Conservation (phyloP, 2,888 invertebrate genomes). For the Brachypterus glaber region DNA sequence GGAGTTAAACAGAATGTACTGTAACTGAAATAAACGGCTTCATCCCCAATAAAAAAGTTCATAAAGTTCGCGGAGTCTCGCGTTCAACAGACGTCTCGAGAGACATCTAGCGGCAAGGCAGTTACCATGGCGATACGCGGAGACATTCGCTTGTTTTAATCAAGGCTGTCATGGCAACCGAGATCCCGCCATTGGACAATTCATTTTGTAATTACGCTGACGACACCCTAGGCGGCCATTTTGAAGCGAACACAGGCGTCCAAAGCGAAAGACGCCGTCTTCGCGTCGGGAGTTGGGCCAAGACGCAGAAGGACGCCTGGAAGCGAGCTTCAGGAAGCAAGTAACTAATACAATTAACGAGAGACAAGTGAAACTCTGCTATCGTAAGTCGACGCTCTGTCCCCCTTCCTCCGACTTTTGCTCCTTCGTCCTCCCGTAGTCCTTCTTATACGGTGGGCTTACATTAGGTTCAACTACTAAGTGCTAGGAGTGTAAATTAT, state of each 20-base stretch:
- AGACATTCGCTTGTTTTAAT: slow-evolving; percentile 44
- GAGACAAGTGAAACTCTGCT: slow-evolving; percentile 45
- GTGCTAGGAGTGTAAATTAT: no score
- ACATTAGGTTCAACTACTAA: no score
- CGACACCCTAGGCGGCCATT: slow-evolving; percentile 46
- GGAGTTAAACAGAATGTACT: slow-evolving; percentile 30
- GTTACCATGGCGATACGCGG: slow-evolving; percentile 40
- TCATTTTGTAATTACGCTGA: slow-evolving; percentile 45
- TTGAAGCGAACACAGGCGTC: slow-evolving; percentile 40
- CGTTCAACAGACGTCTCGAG: slow-evolving; percentile 27
- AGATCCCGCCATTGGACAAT: slow-evolving; percentile 46
- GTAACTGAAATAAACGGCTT: slow-evolving; percentile 36
- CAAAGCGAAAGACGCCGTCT: slow-evolving; percentile 28
- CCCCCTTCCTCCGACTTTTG: slow-evolving; percentile 11
- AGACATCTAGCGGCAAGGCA: slow-evolving; percentile 36
- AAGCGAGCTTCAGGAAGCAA: slow-evolving; percentile 34
- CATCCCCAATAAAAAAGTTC: slow-evolving; percentile 30
- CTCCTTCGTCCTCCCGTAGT: slow-evolving; percentile 20
- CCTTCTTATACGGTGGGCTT: background rate
- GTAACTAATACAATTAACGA: slow-evolving; percentile 45
- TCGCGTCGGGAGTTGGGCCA: slow-evolving; percentile 27
- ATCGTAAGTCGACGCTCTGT: slow-evolving; percentile 40
- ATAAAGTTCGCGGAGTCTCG: slow-evolving; percentile 29
- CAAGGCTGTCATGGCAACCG: slow-evolving; percentile 45
- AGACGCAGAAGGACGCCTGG: slow-evolving; percentile 21